These are phyloP conservation scores for Andrena haemorrhoa DNA, from an alignment of 2,888 invertebrate species.

Conservation along the genomic window DNA sequence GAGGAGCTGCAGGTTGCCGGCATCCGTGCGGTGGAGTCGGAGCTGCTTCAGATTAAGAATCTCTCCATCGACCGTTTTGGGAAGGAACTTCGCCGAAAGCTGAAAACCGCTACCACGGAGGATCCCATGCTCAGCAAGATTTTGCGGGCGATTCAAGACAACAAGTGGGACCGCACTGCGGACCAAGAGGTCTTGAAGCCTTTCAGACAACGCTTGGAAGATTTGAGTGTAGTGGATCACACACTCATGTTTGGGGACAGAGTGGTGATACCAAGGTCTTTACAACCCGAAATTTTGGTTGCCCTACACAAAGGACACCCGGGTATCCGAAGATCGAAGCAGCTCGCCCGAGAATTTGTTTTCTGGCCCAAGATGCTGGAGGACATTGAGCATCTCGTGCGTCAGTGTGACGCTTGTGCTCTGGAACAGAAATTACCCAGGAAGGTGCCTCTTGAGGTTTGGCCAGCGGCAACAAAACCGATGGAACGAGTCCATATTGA, in stretches of 20 bases:
- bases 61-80: neutral
- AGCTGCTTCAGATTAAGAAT: neutral
- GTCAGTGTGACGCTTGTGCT: neutral
- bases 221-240: neutral
- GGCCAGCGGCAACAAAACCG: neutral
- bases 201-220: neutral
- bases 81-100: neutral
- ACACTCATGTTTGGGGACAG: neutral
- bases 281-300: neutral
- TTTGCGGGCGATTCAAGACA: neutral
- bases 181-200: neutral
- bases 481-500: neutral
- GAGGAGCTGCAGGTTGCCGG: neutral
- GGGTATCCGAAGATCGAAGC: too few relatives aligned
- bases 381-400: neutral
- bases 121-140: neutral
- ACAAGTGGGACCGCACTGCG: neutral
- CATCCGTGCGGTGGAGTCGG: neutral
- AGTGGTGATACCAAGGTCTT: neutral
- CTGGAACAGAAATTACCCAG: neutral
- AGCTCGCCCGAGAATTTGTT: slow-evolving; percentile 1
- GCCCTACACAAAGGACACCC: neutral
- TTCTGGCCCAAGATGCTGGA: neutral
- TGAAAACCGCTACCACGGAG: neutral
- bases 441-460: neutral